Evolutionary conservation across 2,888 invertebrate species (phyloP), one percentile per base, ranked within the genome.

Genomic region (Rhamphomyia laevipes): DNA sequence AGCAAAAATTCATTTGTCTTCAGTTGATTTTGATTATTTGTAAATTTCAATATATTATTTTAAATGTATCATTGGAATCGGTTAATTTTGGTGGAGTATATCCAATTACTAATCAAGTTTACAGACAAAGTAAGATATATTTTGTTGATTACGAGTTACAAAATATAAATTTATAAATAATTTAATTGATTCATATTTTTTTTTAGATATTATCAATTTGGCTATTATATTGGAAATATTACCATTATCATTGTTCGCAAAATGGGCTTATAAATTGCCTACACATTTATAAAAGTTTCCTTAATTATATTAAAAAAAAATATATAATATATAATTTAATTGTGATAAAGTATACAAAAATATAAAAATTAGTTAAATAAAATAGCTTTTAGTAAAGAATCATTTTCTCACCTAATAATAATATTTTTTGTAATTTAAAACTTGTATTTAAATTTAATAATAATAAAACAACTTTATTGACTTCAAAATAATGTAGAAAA

Each of bases 141-240:
- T n/a, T n/a, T n/a, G n/a, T 18, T 31, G 16, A 18, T 12, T 21
- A 31, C 21, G 38, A 48, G 35, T 13, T 35, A 38, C 15, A 3
- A 7, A 12, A n/a, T 23, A 11, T 30, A 11, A 17, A 18, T 16
- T 2, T 18, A 38, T 41, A 7, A 27, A 6, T 6, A 27, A 27
- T 27, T 2, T 27, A 27, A 27, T 27, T 4, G 7, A n/a, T 38
- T 44, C 47, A 15, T 48, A 30, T 44, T 46, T 38, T 41, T 23
- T 55, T 59, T 35, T 51, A 68, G 68, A 63, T 5, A 60, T 67
- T n/a, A 64, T 67, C 17, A 67, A 67, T 52, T 57, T 65, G 2
- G 47, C 67, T 16, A 66, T 68, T 50, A 51, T 68, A 47, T 56
- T 60, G 17, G 68, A 68, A 58, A 68, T 68, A 66, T 60, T 63